Base-by-base conservation (phyloP, 1,140 invertebrate species). In the Holcopasites calliopsidis region DNA sequence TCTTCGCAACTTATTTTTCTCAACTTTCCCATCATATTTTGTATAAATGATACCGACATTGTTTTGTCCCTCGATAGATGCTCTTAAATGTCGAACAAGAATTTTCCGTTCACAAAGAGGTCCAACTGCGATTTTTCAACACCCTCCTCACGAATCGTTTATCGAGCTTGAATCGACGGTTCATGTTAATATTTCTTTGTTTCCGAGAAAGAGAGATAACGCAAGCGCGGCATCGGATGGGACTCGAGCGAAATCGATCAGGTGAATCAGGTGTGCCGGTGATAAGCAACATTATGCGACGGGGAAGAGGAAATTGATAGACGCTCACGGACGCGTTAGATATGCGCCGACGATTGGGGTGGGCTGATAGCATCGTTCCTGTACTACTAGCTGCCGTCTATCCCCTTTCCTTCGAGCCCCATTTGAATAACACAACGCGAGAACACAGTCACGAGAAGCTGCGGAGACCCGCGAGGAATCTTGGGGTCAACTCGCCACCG, bases 341-440 rank as follows among this genome's bases (percentile, higher is more conserved):
- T 82, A 82, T 84, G 42, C 40, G 42, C 79, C 72, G 54, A 54
- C 75, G 82, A 85, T 85, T 76, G 64, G n/a, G 68, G 35, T 42
- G 72, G 57, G 49, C 21, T 28, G 82, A 84, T 85, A 82, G 47
- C 71, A 82, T 82, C 77, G 66, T 44, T 44, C 49, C 72, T 84
- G 62, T 79, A 75, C 74, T 64, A 73, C 73, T 13, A 66, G 50
- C 61, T 33, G 40, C 40, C 40, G 71, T 55, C 57, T 66, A 65
- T n/a, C n/a, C 57, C 60, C 54, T 80, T 49, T 52, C 61, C 68
- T 52, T 77, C 66, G 38, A 50, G 54, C 49, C 47, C n/a, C 62
- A 84, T 84, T 85, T 85, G 82, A 85, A 84, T 85, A 85, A 84
- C 73, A 70, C 71, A 71, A 82, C n/a, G n/a, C n/a, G 55, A 33